phyloP scores from a whole-genome alignment of 2,113 vertebrate genomes.

The Ammodramus savannarum region DNA sequence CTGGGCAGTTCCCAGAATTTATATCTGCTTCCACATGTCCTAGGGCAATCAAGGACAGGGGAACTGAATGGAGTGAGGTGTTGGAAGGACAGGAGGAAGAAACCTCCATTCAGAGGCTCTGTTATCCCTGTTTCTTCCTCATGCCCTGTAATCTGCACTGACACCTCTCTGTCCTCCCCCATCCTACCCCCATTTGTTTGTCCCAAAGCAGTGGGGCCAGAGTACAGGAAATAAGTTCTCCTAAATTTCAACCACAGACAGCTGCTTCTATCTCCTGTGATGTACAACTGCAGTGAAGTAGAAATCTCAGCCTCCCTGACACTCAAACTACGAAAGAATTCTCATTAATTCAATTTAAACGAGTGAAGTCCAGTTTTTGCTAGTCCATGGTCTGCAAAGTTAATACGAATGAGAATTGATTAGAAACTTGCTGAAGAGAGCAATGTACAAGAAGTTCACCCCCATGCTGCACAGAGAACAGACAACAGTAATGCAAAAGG shows the following conservation, averaged over 20 bases:
- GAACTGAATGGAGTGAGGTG: not conserved
- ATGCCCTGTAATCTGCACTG: not conserved
- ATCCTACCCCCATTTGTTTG: not conserved
- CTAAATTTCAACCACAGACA: not conserved
- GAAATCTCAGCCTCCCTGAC: not conserved
- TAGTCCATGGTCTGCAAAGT: not conserved
- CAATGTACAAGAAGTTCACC: not conserved
- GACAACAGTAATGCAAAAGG: not conserved
- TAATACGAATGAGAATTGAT: not conserved
- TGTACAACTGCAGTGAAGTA: not conserved
- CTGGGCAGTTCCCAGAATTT: not conserved
- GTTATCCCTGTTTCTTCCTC: not conserved
- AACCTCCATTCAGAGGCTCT: not conserved
- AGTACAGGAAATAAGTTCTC: not conserved
- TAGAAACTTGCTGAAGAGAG: not conserved
- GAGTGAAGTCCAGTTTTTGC: not conserved
- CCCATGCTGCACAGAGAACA: rapidly evolving
- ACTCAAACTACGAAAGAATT: not conserved
- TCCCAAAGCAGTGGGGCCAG: not conserved
- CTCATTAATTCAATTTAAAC: not conserved
- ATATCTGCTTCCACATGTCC: not conserved
- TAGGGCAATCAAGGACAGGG: not conserved
- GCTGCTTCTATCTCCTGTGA: not conserved
- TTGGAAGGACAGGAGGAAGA: not conserved
- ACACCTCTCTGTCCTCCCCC: not conserved